phyloP scores from a whole-genome alignment of 2,797 vertebrate genomes.

The Peromyscus melanophrys region DNA sequence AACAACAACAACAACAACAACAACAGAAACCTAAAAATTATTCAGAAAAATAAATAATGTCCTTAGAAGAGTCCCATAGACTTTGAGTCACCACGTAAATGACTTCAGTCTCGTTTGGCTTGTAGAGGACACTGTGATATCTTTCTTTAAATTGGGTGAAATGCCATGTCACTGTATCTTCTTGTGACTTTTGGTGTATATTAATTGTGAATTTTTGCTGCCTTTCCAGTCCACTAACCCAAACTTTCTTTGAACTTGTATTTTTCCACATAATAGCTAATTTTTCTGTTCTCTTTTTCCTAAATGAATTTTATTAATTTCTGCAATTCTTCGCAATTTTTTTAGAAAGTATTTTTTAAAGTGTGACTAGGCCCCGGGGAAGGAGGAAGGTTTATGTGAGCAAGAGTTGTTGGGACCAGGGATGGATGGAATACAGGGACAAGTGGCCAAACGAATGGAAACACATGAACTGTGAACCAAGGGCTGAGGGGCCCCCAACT shows the following conservation, averaged over 20 bases:
- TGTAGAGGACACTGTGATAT: not conserved
- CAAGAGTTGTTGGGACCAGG: too few species aligned
- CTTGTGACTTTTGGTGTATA: not conserved
- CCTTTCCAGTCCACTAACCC: not conserved
- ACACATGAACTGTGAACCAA: too few species aligned
- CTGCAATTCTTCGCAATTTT: not conserved
- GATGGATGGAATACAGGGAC: too few species aligned
- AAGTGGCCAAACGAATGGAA: too few species aligned
- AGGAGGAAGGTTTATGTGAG: too few species aligned
- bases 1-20: too few species aligned
- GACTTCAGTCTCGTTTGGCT: not conserved
- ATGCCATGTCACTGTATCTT: not conserved
- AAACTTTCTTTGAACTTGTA: not conserved
- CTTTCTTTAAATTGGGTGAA: not conserved
- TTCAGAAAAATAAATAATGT: not conserved
- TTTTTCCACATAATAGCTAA: not conserved
- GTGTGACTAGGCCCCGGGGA: not conserved
- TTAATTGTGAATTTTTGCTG: not conserved
- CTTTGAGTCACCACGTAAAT: not conserved
- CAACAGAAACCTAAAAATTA: not conserved
- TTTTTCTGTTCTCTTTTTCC: not conserved
- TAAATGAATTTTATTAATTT: not conserved
- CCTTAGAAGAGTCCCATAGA: not conserved
- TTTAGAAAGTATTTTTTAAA: not conserved
- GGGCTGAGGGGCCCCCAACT: too few species aligned